A percentile compares a stretch with the other conserved stretches of the same genome.
Conservation (phyloP, 2,797 vertebrate genomes). For the Steatocranus sp. region DNA sequence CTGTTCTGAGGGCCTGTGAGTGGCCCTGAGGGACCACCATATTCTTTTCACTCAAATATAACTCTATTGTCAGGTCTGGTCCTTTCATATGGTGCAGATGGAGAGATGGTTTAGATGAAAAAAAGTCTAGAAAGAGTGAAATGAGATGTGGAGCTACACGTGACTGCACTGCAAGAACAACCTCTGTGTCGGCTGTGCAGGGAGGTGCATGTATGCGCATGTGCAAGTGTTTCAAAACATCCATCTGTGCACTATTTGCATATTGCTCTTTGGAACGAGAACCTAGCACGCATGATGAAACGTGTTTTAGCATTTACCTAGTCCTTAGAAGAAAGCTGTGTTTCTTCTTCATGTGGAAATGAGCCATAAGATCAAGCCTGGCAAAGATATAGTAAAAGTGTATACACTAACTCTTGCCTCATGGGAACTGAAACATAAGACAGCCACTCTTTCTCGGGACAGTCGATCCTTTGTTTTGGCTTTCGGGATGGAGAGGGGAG, state of each 20-base stretch:
- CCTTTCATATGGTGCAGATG: conserved; percentile 21
- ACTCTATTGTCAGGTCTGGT: conserved; percentile 12
- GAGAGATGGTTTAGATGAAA: conserved; percentile 23
- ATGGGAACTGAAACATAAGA: conserved; percentile 59
- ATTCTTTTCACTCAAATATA: conserved; percentile 3
- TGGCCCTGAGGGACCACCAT: conserved; percentile 30
- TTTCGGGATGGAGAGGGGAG: conserved; percentile 27
- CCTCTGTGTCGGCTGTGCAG: not conserved
- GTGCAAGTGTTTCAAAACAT: not conserved
- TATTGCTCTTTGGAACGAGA: not conserved
- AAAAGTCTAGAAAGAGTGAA: conserved; percentile 16
- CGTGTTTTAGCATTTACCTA: not conserved
- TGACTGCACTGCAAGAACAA: conserved; percentile 21
- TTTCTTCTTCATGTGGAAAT: not conserved
- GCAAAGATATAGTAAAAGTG: not conserved
- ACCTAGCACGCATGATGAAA: not conserved
- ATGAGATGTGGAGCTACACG: conserved; percentile 30
- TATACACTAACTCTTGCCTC: conserved; percentile 32
- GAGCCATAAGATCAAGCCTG: not conserved
- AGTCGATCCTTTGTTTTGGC: conserved; percentile 68
- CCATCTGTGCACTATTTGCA: not conserved
- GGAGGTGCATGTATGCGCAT: not conserved
- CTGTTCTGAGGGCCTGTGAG: not conserved
- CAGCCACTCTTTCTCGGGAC: conserved; percentile 42
- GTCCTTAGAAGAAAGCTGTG: not conserved